Conservation (phyloP, 2,888 invertebrate genomes). For the Pinctada fucata region DNA sequence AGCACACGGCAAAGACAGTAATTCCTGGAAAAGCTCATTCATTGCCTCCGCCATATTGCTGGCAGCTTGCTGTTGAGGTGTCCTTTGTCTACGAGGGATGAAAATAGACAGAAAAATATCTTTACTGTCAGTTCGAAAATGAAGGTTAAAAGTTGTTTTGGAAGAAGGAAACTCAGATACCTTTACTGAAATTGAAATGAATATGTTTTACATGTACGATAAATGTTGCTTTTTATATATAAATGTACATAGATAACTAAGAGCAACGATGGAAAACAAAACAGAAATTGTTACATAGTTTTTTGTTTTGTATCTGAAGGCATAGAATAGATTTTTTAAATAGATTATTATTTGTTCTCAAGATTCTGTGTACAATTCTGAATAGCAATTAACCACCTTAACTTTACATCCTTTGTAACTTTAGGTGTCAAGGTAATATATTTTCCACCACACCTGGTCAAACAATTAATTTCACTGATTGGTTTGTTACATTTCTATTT, state of each 20-base stretch:
- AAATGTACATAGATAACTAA: too few species aligned
- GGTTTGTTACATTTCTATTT: background rate
- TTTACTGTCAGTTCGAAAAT: background rate
- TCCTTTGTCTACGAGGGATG: background rate
- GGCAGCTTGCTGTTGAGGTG: background rate
- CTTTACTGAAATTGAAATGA: background rate
- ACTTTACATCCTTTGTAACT: too few species aligned
- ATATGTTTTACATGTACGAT: background rate
- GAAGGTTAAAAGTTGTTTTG: background rate
- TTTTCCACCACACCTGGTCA: conserved; percentile 5
- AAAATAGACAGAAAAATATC: background rate
- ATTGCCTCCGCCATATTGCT: background rate
- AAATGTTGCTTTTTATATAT: too few species aligned
- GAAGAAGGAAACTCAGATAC: background rate
- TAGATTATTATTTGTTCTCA: too few species aligned
- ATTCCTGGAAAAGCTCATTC: conserved; percentile 27
- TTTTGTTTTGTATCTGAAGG: too few species aligned
- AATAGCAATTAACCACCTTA: too few species aligned
- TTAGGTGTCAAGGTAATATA: background rate
- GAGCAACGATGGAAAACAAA: too few species aligned
- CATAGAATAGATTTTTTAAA: too few species aligned
- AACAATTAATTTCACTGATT: background rate
- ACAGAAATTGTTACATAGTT: too few species aligned
- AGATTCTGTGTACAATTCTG: too few species aligned
- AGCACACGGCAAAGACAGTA: conserved; percentile 28